phyloP scores from a whole-genome alignment of 2,113 vertebrate genomes.

The Elephas maximus region DNA sequence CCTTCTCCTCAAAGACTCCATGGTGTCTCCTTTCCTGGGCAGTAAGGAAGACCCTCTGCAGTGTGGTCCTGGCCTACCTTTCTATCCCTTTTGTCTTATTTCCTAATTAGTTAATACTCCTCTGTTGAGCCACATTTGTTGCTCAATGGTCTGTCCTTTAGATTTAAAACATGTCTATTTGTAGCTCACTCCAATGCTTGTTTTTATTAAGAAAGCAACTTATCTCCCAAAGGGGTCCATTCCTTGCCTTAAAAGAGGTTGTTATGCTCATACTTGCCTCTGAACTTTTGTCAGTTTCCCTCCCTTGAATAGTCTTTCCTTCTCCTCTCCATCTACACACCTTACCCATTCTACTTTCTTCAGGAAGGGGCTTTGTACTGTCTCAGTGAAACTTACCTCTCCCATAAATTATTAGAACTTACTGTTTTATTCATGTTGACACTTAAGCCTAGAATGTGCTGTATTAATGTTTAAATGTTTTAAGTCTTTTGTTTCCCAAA shows the following conservation, averaged over 20 bases:
- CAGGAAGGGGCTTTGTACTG: not conserved
- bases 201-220: constrained; percentile 41
- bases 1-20: not conserved
- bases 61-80: not conserved
- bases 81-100: not conserved
- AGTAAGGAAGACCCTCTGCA: not conserved
- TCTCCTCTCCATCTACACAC: not conserved
- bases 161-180: not conserved
- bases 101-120: not conserved
- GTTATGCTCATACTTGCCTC: not conserved
- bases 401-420: constrained; percentile 30
- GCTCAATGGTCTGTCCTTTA: not conserved
- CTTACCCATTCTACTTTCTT: constrained; percentile 12
- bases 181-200: not conserved
- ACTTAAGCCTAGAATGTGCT: constrained; percentile 52
- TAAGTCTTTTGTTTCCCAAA: constrained; percentile 60
- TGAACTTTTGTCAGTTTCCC: not conserved
- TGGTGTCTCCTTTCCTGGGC: not conserved
- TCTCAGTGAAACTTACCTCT: constrained; percentile 3
- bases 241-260: not conserved
- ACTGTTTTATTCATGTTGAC: constrained; percentile 31
- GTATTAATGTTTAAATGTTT: constrained; percentile 64
- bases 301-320: not conserved
- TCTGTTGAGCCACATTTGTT: not conserved
- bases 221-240: not conserved